Base-by-base conservation (phyloP, 1,140 invertebrate species). In the Pachypsylla venusta region DNA sequence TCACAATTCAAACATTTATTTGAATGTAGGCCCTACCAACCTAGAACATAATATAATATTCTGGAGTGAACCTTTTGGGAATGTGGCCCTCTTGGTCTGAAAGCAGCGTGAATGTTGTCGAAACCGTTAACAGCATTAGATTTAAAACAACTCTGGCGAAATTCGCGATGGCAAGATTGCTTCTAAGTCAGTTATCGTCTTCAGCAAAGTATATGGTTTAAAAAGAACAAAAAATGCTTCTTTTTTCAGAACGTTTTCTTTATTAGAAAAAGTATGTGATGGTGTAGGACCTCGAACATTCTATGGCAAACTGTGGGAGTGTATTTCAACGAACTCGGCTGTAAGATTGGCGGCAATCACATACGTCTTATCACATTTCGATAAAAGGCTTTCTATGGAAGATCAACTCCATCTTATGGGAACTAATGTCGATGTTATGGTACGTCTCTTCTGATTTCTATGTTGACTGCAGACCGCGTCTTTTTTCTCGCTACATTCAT, bases 271-370 rank as follows among this genome's bases (percentile, higher is more conserved):
- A 69, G 85, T 89, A 19, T 87, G 85, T 67, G 78, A 83, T 27
- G 85, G 83, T n/a, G 87, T 91, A 25, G 85, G 84, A 56, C 74
- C 79, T 0, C 77, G 76, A 60, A 83, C 85, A 66, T 94, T 93
- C 72, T 94, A 92, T 71, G 85, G 85, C 0, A 89, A 87, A 67
- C 73, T 95, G 1, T 95, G 92, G 92, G 85, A 93, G 67, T 87
- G 86, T 68, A 77, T 93, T 20, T 77, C 85, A 25, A 83, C 83
- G 25, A 90, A 89, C 74, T 83, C 87, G 20, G 79, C 80, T 4
- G 84, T 93, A n/a, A 77, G 92, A 53, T 73, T 93, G 61, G 86
- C 88, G 3, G 92, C 88, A 16, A 83, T 92, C 60, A 82, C 80
- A 20, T 94, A 85, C 69, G 79, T 92, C 26, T 74, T 90, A 56